phyloP scores from a whole-genome alignment of 2,888 invertebrate species.

The Agyllia agylla region DNA sequence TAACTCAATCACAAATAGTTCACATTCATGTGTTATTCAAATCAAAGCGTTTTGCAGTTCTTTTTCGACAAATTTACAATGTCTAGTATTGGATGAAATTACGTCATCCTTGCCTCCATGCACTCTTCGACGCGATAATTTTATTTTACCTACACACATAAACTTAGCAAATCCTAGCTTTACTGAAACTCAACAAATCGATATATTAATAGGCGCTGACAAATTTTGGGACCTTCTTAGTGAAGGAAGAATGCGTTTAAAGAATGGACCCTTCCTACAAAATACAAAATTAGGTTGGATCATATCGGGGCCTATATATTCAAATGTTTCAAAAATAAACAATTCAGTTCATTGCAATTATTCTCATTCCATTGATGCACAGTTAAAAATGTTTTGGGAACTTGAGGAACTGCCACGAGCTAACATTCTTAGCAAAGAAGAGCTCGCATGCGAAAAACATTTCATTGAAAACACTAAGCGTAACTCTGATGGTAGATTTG shows the following conservation, averaged over 20 bases:
- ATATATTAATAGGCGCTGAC: conserved; percentile 70
- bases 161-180: conserved; percentile 54
- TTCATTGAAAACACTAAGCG: conserved; percentile 10
- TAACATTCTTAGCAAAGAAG: conserved; percentile 8
- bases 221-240: conserved; percentile 66
- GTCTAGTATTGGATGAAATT: conserved; percentile 37
- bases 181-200: conserved; percentile 29
- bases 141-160: conserved; percentile 42
- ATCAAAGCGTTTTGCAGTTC: conserved; percentile 37
- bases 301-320: conserved; percentile 54
- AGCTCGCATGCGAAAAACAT: conserved; percentile 9
- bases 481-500: conserved; percentile 30
- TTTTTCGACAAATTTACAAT: conserved; percentile 32
- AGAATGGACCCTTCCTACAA: conserved; percentile 66
- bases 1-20: conserved; percentile 55
- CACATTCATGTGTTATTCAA: conserved; percentile 58
- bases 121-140: not conserved
- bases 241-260: conserved; percentile 53
- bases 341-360: conserved; percentile 55
- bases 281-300: conserved; percentile 74
- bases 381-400: conserved; percentile 71
- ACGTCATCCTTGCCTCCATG: conserved; percentile 15
- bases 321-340: conserved; percentile 7
- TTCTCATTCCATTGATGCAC: conserved; percentile 39
- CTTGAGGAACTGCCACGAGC: conserved; percentile 39